Percentiles rank a stretch among this genome's conserved stretches.
phyloP scores from a whole-genome alignment of 2,113 vertebrate species.

The Mustela lutreola region DNA sequence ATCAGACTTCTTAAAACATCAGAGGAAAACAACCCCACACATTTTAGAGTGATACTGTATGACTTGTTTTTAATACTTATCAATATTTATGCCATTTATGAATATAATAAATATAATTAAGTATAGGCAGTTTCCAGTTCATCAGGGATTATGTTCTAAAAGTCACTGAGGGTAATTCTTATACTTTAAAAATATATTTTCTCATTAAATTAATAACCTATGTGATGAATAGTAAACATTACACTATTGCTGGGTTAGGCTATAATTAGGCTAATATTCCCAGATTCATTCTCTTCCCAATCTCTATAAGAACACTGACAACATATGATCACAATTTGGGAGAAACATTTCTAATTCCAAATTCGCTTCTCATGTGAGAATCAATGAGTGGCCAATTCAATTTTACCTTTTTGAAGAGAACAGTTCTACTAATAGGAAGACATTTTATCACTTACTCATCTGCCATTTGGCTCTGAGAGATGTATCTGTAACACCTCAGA shows the following conservation, averaged over 20 bases:
- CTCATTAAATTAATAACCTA: background rate
- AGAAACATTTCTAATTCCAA: background rate
- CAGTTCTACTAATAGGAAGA: background rate
- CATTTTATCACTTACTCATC: background rate
- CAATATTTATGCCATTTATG: background rate
- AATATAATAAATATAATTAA: background rate
- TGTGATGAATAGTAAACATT: background rate
- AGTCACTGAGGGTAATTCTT: constrained; percentile 29
- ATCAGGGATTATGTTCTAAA: constrained; percentile 6
- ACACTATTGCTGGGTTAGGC: background rate
- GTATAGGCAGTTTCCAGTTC: background rate
- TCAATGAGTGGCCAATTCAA: background rate
- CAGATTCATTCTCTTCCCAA: background rate
- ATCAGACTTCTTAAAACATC: background rate
- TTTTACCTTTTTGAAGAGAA: constrained; percentile 34
- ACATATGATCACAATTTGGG: background rate
- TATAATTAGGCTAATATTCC: background rate
- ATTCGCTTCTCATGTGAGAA: background rate
- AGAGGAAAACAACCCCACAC: background rate
- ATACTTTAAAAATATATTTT: constrained; percentile 12
- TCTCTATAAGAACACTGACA: background rate
- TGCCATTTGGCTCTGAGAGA: background rate
- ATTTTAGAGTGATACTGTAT: background rate
- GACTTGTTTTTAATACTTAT: constrained; percentile 22
- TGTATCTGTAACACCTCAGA: background rate